Percentiles rank a stretch among this genome's conserved stretches.
phyloP scores from a whole-genome alignment of 2,888 invertebrate genomes.

The Ceraclea dissimilis region DNA sequence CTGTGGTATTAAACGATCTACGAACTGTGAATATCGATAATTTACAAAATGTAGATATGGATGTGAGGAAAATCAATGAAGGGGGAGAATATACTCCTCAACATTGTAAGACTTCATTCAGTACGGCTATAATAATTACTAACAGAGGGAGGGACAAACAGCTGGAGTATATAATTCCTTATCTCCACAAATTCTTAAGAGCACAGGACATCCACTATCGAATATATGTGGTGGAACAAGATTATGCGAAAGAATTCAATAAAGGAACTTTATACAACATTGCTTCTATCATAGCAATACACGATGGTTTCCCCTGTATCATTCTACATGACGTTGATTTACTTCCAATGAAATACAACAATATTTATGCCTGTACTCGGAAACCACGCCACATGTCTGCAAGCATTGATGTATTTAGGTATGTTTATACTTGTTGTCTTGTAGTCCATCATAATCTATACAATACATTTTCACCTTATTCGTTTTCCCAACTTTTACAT shows the following conservation, averaged over 20 bases:
- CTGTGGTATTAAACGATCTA: conserved; percentile 17
- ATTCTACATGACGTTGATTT: conserved; percentile 88
- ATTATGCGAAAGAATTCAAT: conserved; percentile 71
- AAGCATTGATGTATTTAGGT: conserved; percentile 72
- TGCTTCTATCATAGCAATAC: conserved; percentile 70
- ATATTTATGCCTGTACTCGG: conserved; percentile 77
- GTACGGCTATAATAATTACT: conserved; percentile 78
- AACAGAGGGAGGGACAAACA: conserved; percentile 72
- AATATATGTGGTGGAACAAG: conserved; percentile 81
- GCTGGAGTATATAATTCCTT: conserved; percentile 68
- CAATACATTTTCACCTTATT: too few species aligned
- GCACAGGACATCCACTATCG: conserved; percentile 72
- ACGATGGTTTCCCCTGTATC: conserved; percentile 69
- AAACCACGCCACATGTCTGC: conserved; percentile 85
- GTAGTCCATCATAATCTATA: too few species aligned
- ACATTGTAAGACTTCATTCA: conserved; percentile 42
- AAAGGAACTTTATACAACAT: conserved; percentile 82
- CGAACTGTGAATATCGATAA: conserved; percentile 6
- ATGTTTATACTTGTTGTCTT: conserved; percentile 25
- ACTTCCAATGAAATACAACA: conserved; percentile 70
- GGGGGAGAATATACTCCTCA: conserved; percentile 22
- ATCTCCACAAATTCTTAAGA: conserved; percentile 80
- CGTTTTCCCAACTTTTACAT: too few species aligned
- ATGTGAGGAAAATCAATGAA: conserved; percentile 10
- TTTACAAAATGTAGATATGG: conserved; percentile 3